Evolutionary conservation across 2,113 vertebrate species (phyloP).

Genomic region (Anser cygnoides): DNA sequence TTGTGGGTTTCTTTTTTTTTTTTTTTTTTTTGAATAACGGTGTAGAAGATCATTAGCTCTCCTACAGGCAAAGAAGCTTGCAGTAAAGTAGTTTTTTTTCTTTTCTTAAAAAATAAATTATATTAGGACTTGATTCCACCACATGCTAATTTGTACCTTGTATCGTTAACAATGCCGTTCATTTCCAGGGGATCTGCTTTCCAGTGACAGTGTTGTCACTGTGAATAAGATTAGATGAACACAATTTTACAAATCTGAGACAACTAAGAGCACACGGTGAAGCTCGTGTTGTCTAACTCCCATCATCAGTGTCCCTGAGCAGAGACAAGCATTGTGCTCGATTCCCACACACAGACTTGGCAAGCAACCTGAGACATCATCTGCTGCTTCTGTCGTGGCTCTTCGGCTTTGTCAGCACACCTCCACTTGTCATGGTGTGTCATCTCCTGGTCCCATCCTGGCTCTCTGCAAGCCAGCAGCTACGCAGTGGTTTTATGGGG

Average conservation of each 20-base stretch:
- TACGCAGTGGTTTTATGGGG: neutral
- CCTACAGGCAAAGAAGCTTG: neutral
- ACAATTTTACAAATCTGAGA: neutral
- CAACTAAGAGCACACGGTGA: neutral
- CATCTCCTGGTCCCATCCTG: neutral
- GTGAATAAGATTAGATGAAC: neutral
- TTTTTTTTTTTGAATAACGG: neutral
- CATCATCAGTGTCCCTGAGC: conserved; percentile 37
- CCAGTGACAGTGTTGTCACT: neutral
- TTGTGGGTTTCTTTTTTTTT: neutral
- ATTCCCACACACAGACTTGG: neutral
- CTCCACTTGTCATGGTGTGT: neutral
- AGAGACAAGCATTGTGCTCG: conserved; percentile 15
- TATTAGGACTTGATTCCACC: neutral
- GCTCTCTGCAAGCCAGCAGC: neutral
- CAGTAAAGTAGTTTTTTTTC: neutral
- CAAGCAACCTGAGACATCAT: conserved; percentile 18
- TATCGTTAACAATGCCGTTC: neutral
- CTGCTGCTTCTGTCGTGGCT: neutral
- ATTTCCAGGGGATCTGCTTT: conserved; percentile 26
- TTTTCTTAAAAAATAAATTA: neutral
- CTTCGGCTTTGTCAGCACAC: neutral
- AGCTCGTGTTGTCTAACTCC: conserved; percentile 28
- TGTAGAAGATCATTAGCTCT: neutral
- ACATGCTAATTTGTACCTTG: neutral